Base-by-base conservation (phyloP, 2,113 vertebrate species). In the Ciconia maguari region DNA sequence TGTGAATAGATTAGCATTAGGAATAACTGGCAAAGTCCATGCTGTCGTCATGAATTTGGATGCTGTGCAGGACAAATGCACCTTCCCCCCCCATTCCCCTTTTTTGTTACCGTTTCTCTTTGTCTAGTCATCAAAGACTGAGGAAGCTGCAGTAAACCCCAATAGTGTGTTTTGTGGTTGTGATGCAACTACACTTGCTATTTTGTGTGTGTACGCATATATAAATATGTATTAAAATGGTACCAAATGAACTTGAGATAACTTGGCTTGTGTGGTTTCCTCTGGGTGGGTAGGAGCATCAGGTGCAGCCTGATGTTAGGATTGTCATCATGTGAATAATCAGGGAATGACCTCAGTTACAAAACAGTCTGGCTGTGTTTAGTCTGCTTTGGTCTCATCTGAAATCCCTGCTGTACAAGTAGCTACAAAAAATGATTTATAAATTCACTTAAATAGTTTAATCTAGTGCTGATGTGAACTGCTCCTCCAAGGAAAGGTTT, bases 21-120 rank as follows among this genome's bases (percentile, higher is more conserved):
- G 60, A 60, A 4, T n/a, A 58, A 70, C 22, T 21, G 15, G 7
- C 16, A 2, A 38, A 87, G 29, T 69, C 7, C 13, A 4, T 57
- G 7, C 20, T 60, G 11, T 57, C 25, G 2, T 38, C n/a, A 34
- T 25, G 8, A 78, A 36, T 61, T 30, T 36, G 13, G n/a, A 27
- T 29, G 10, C n/a, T 27, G 18, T 36, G 29, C 48, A 54, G 17
- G 8, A 16, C 9, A 66, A 71, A 44, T 48, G 3, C 8, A 17
- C 5, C 3, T 76, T 22, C 7, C 14, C 8, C 11, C 29, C 6
- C 9, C 2, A 0, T 30, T 65, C 4, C 3, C 1, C 0, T 55
- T 14, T 64, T 15, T 34, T 65, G 11, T 42, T 62, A 34, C 11
- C 3, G 2, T 60, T 64, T 34, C 30, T 58, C 9, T 46, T 13